Conservation (phyloP, 2,797 vertebrate genomes). For the Avahi laniger region DNA sequence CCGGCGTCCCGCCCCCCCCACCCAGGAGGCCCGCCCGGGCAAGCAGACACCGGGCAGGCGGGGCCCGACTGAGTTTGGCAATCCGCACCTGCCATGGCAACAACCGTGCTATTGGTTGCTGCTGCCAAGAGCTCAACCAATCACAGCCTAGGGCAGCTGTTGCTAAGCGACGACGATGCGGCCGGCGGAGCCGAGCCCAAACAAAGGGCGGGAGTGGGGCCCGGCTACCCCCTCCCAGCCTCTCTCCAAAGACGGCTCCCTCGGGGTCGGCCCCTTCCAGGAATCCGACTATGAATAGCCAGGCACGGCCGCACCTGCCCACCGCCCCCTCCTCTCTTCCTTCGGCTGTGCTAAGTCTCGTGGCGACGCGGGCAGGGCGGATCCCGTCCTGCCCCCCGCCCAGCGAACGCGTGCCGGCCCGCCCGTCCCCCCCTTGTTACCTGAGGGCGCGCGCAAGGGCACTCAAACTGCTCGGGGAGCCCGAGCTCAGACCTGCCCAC, state of each 20-base stretch:
- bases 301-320: slow-evolving; percentile 40
- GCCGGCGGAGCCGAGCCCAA: slow-evolving; percentile 93
- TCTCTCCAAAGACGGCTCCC: slow-evolving; percentile 5
- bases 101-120: slow-evolving; percentile 93
- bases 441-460: slow-evolving; percentile 75
- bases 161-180: slow-evolving; percentile 96
- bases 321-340: slow-evolving; percentile 30
- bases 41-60: slow-evolving; percentile 63
- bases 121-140: slow-evolving; percentile 92
- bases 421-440: slow-evolving; percentile 55
- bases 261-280: slow-evolving; percentile 57
- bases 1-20: slow-evolving; percentile 71
- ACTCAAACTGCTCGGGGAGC: slow-evolving; percentile 69
- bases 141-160: slow-evolving; percentile 88
- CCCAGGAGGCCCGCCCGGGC: slow-evolving; percentile 67
- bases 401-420: not conserved
- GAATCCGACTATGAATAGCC: slow-evolving; percentile 61
- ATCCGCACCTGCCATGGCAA: slow-evolving; percentile 92
- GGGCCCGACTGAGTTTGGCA: slow-evolving; percentile 67
- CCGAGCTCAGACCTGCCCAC: slow-evolving; percentile 78
- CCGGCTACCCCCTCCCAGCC: slow-evolving; percentile 55
- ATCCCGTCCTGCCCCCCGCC: not conserved
- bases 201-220: slow-evolving; percentile 87
- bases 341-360: slow-evolving; percentile 48
- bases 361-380: slow-evolving; percentile 53